Evolutionary conservation across 2,888 invertebrate genomes (phyloP).

Genomic region (Parnassius smintheus): DNA sequence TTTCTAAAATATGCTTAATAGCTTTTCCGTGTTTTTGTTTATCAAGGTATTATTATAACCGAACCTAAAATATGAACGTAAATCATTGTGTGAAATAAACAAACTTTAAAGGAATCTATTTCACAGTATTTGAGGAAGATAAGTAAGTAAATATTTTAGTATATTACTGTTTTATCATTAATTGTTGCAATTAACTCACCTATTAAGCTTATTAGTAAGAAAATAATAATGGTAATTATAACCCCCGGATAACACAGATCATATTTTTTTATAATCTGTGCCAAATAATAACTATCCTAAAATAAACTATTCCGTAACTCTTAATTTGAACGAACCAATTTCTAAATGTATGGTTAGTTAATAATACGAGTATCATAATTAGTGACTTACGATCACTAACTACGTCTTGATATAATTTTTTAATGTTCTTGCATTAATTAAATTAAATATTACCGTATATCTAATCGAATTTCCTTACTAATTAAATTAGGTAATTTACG

Average conservation of each 20-base stretch:
- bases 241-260: too few relatives aligned
- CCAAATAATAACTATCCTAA: not conserved
- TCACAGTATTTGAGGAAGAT: too few relatives aligned
- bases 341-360: not conserved
- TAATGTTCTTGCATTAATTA: constrained; percentile 18
- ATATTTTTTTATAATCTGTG: too few relatives aligned
- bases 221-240: not conserved
- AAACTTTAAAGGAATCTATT: too few relatives aligned
- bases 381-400: constrained; percentile 9
- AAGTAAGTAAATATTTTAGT: not conserved
- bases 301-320: constrained; percentile 1
- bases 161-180: not conserved
- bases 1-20: constrained; percentile 31
- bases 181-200: constrained; percentile 3
- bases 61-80: too few relatives aligned
- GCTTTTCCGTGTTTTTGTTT: constrained; percentile 3
- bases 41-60: not conserved
- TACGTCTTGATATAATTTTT: constrained; percentile 21
- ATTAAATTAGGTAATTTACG: constrained; percentile 35
- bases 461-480: constrained; percentile 48
- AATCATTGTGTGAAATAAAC: too few relatives aligned
- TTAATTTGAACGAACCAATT: constrained; percentile 9
- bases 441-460: constrained; percentile 12
- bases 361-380: constrained; percentile 9
- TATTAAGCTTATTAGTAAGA: not conserved